Conservation (phyloP, 1,140 invertebrate genomes). For the Panagrolaimus sp. region DNA sequence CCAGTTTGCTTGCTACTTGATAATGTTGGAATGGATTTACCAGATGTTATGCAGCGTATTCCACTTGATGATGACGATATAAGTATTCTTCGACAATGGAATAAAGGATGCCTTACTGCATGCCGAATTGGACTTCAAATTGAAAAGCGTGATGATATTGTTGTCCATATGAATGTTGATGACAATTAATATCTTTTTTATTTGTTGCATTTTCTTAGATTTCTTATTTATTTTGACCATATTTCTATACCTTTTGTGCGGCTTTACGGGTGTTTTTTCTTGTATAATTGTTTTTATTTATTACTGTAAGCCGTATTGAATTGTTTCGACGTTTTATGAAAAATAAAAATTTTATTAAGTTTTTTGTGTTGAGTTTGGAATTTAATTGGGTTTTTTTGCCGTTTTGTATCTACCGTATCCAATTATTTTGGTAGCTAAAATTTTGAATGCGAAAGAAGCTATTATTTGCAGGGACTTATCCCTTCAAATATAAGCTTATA, state of each 20-base stretch:
- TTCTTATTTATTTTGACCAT: too few species aligned
- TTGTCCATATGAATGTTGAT: neutral
- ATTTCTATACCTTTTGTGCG: too few species aligned
- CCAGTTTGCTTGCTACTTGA: neutral
- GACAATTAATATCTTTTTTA: too few species aligned
- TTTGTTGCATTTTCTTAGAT: too few species aligned
- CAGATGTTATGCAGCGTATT: neutral
- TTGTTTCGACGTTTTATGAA: neutral
- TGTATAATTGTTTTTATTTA: too few species aligned
- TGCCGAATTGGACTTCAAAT: neutral
- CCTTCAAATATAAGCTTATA: too few species aligned
- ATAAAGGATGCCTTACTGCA: neutral
- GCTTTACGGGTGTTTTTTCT: too few species aligned
- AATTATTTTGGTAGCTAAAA: too few species aligned
- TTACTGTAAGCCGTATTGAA: too few species aligned
- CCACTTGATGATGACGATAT: neutral
- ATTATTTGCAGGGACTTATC: too few species aligned
- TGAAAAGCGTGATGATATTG: neutral
- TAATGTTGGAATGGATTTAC: constrained; percentile 8
- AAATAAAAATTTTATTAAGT: neutral
- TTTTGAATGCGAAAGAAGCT: too few species aligned
- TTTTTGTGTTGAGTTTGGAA: neutral
- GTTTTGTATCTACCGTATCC: too few species aligned
- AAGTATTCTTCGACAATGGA: constrained; percentile 5
- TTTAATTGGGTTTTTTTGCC: neutral